phyloP scores from a whole-genome alignment of 2,888 invertebrate genomes.

The Clanis bilineata region DNA sequence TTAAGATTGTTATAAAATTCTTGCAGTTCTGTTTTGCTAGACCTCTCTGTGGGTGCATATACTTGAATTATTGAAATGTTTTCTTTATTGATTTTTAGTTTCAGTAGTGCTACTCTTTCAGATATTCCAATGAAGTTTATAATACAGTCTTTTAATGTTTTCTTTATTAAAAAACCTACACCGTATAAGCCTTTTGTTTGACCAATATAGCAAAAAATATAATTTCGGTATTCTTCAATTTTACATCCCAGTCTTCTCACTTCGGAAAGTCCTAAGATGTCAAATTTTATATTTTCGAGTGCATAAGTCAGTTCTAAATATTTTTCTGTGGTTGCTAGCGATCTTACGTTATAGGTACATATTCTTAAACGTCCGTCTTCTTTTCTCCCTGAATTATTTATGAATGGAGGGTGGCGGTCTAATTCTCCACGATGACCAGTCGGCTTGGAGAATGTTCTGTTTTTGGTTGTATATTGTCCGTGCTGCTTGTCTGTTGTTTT shows the following conservation, averaged over 20 bases:
- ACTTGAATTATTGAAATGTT: slow-evolving; percentile 24
- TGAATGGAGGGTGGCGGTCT: neutral
- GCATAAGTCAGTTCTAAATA: slow-evolving; percentile 3
- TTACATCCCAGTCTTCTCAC: neutral
- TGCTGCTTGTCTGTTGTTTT: neutral
- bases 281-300: neutral
- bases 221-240: slow-evolving; percentile 12
- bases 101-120: neutral
- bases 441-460: neutral
- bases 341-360: slow-evolving; percentile 20
- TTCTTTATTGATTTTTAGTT: neutral
- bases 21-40: slow-evolving; percentile 22
- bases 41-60: slow-evolving; percentile 27
- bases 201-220: slow-evolving; percentile 14
- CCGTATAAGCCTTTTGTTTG: slow-evolving; percentile 1
- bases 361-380: neutral
- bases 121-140: neutral
- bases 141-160: neutral
- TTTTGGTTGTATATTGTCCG: neutral
- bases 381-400: neutral
- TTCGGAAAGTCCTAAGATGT: slow-evolving; percentile 16
- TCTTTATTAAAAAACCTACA: slow-evolving; percentile 9
- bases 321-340: slow-evolving; percentile 12
- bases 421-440: neutral
- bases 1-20: slow-evolving; percentile 25